Evolutionary conservation across 2,797 vertebrate genomes (phyloP), one percentile per base, ranked within the genome.

Genomic region (Enteromius fasciolatus): DNA sequence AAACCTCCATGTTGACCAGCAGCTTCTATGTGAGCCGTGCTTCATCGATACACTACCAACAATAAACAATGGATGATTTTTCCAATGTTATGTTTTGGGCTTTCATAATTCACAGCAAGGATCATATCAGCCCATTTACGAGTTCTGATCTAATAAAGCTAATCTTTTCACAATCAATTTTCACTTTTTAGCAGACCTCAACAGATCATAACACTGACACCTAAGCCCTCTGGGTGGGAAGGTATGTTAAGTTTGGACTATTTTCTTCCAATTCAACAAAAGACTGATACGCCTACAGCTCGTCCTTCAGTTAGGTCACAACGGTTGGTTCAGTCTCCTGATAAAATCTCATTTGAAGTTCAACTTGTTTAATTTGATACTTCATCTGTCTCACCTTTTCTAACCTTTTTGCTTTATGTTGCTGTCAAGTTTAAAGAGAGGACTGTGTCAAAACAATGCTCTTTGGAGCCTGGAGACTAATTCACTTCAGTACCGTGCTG

Each of bases 251-350:
- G n/a, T n/a, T n/a, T n/a, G n/a, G n/a, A n/a, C n/a, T n/a, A n/a
- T n/a, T n/a, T n/a, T n/a, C n/a, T n/a, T n/a, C n/a, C n/a, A n/a
- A n/a, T n/a, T n/a, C n/a, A n/a, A n/a, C n/a, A n/a, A n/a, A 50
- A 50, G 12, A 59, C 14, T 39, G 39, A 81, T 73, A 81, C 79
- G 69, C 79, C 79, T 50, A 73, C 79, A 73, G 14, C 50, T 76
- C 10, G 73, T 44, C 73, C 72, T 83, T 83, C 73, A 12, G 73
- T 81, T 61, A 73, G 54, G 69, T 64, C 79, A 81, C 69, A 33
- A 64, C 57, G 69, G 79, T 63, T 81, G 68, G 69, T 64, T 81
- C 63, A 63, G 79, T 81, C 69, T 73, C 44, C 54, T 25, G 57
- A 81, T 81, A 81, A 73, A 81, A 81, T 81, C 69, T 81, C 57